A percentile compares a stretch with the other conserved stretches of the same genome.
phyloP scores from a whole-genome alignment of 2,888 invertebrate species.

The Melinopterus prodromus region DNA sequence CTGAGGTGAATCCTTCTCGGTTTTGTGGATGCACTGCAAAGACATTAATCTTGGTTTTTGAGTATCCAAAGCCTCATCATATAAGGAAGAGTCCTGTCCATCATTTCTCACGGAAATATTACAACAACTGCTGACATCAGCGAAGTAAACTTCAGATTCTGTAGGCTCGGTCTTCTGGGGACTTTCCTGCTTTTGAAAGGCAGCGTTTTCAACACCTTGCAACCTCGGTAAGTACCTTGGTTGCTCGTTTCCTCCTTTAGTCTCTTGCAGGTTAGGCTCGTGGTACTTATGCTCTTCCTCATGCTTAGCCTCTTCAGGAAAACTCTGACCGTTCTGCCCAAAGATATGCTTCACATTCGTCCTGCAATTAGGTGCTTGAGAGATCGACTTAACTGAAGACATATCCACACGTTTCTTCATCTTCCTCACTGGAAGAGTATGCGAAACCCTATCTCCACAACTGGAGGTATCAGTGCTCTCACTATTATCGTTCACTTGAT shows the following conservation, averaged over 20 bases:
- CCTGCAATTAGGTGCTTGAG: constrained; percentile 49
- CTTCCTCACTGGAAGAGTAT: constrained; percentile 66
- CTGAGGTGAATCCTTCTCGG: constrained; percentile 46
- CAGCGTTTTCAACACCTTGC: constrained; percentile 79
- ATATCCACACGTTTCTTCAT: constrained; percentile 65
- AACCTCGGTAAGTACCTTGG: constrained; percentile 62
- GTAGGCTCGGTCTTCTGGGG: constrained; percentile 68
- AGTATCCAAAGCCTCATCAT: constrained; percentile 65
- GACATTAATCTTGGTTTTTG: constrained; percentile 56
- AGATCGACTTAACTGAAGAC: constrained; percentile 59
- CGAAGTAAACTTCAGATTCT: constrained; percentile 86
- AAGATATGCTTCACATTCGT: constrained; percentile 63
- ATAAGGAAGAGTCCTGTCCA: constrained; percentile 66
- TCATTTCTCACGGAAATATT: constrained; percentile 72
- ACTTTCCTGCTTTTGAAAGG: constrained; percentile 77
- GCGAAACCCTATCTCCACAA: constrained; percentile 62
- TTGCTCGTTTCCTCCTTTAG: constrained; percentile 50
- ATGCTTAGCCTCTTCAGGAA: constrained; percentile 44
- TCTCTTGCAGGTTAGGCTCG: constrained; percentile 52
- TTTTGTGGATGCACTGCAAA: constrained; percentile 55
- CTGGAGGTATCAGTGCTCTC: constrained; percentile 62
- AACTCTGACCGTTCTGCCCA: constrained; percentile 48
- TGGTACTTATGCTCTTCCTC: constrained; percentile 58
- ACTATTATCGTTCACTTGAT: constrained; percentile 57
- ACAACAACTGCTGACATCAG: constrained; percentile 86